A percentile compares a stretch with the other conserved stretches of the same genome.
These are phyloP conservation scores for Ligdia adustata DNA, from an alignment of 2,888 invertebrate species.

Conservation along the genomic window DNA sequence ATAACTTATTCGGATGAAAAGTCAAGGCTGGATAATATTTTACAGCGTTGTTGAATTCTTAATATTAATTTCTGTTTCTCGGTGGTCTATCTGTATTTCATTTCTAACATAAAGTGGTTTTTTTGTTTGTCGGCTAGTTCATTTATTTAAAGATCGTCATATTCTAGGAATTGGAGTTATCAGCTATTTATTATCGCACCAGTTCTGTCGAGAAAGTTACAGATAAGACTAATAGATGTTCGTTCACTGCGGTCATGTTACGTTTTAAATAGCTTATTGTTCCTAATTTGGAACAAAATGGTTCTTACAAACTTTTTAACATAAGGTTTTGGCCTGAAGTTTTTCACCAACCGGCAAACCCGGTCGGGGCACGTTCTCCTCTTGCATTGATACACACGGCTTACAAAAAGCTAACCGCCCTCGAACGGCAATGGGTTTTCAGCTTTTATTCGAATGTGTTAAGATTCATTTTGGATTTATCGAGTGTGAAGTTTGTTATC, in stretches of 20 bases:
- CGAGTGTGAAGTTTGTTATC: conserved; percentile 53
- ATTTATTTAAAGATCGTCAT: conserved; percentile 48
- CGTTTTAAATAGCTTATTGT: conserved; percentile 32
- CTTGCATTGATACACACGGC: conserved; percentile 59
- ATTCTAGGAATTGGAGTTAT: conserved; percentile 65
- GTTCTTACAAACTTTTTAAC: conserved; percentile 31
- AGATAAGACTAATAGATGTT: conserved; percentile 30
- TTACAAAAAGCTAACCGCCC: conserved; percentile 57
- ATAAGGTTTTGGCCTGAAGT: conserved; percentile 44
- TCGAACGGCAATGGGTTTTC: conserved; percentile 45
- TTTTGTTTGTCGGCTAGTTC: conserved; percentile 43
- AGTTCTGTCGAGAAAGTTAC: conserved; percentile 38
- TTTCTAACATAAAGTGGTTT: conserved; percentile 27
- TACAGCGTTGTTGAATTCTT: not conserved
- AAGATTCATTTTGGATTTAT: conserved; percentile 59
- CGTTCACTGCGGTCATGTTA: conserved; percentile 19
- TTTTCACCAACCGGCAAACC: conserved; percentile 73
- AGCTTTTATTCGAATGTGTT: conserved; percentile 55
- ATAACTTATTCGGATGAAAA: conserved; percentile 6
- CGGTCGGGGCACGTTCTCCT: conserved; percentile 79
- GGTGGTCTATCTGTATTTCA: conserved; percentile 4
- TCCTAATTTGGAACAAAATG: conserved; percentile 39
- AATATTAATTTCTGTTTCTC: conserved; percentile 2
- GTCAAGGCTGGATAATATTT: not conserved
- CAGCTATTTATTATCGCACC: conserved; percentile 50